Conservation (phyloP, 2,113 vertebrate species). For the Anseranas semipalmata region DNA sequence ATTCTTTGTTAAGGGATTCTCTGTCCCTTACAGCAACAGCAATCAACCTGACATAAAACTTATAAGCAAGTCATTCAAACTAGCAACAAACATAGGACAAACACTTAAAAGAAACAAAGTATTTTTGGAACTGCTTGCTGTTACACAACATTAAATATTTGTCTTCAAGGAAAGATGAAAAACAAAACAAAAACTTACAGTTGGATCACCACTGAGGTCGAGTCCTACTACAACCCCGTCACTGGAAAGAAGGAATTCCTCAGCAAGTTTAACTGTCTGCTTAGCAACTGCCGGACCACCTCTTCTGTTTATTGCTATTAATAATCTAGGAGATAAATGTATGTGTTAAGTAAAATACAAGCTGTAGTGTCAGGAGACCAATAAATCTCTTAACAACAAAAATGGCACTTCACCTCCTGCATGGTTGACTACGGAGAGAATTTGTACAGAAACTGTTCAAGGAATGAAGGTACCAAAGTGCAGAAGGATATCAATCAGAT, state of each 20-base stretch:
- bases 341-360: not conserved
- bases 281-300: conserved; percentile 87
- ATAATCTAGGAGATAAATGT: conserved; percentile 78
- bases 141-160: not conserved
- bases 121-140: not conserved
- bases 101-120: not conserved
- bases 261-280: conserved; percentile 92
- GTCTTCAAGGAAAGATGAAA: not conserved
- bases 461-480: not conserved
- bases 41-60: not conserved
- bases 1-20: not conserved
- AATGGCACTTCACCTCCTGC: not conserved
- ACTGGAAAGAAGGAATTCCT: conserved; percentile 88
- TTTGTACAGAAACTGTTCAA: not conserved
- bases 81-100: not conserved
- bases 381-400: not conserved
- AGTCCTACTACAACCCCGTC: conserved; percentile 89
- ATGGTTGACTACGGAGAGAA: not conserved
- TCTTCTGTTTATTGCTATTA: conserved; percentile 92
- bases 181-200: conserved; percentile 72
- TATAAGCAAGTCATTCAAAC: not conserved
- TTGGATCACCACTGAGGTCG: conserved; percentile 94
- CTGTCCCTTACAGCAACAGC: not conserved
- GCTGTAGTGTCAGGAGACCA: not conserved
- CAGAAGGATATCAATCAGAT: not conserved